Evolutionary conservation across 2,888 invertebrate species (phyloP), one percentile per base, ranked within the genome.

Genomic region (Ophion slaviceki): DNA sequence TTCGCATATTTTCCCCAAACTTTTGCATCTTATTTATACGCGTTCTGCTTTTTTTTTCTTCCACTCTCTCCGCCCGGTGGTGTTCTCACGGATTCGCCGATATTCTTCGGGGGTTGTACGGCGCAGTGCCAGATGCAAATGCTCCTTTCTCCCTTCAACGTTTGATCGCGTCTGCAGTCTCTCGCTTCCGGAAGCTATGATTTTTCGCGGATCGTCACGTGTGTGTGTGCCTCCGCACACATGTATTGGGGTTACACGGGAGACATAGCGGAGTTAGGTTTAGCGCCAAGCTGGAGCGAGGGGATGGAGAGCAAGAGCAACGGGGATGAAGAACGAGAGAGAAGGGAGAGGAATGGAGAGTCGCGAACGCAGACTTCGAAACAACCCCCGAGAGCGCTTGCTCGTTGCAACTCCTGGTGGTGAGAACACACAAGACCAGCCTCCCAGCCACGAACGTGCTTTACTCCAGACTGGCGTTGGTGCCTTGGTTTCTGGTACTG

Each of bases 401-500:
- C 84, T 85, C 87, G 80, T 71, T 17, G 14, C 74, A 76, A 32
- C 70, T 67, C 74, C 71, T 68, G 59, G 87, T 80, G 82, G 83
- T 82, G 86, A 82, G 87, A 78, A 86, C 24, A 79, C 71, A 64
- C 78, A 84, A 82, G 87, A 88, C 53, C 53, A 53, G 53, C 87
- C 89, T 89, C 88, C 90, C 90, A 90, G 89, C 88, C 89, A 87
- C 91, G 91, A 90, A 90, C 91, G 91, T 91, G 92, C 89, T 92
- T 92, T 90, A 90, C 91, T 92, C 91, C 92, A 89, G 91, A 92
- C 92, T 92, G 91, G 88, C 75, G 75, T 45, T 80, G 75, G 81
- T 78, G 75, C 75, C 75, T 80, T 71, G 80, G 80, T 80, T 84
- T 75, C 71, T 76, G 80, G 80, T 81, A 82, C 85, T 81, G 82